These are phyloP conservation scores for Ivindomyrus marchei DNA, from an alignment of 2,113 vertebrate genomes.

Conservation along the genomic window DNA sequence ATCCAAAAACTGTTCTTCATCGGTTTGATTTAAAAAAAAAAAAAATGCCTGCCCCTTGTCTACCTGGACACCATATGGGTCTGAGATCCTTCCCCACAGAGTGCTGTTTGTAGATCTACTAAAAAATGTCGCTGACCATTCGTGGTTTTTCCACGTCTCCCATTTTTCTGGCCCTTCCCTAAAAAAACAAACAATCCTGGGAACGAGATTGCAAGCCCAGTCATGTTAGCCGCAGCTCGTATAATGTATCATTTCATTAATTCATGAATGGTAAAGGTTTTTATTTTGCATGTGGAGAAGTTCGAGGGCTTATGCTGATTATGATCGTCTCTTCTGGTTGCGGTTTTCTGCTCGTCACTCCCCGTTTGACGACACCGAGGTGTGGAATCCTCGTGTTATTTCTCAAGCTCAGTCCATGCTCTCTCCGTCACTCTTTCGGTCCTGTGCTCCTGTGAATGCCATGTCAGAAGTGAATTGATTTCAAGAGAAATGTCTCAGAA, in stretches of 20 bases:
- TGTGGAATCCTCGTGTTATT: not conserved
- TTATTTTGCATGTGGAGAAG: not conserved
- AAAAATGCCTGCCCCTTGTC: not conserved
- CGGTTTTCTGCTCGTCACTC: not conserved
- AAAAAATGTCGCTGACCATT: not conserved
- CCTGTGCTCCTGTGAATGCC: not conserved
- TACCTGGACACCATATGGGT: too few species aligned
- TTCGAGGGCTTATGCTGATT: not conserved
- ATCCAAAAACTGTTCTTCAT: not conserved
- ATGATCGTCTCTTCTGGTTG: not conserved
- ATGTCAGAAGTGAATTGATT: not conserved
- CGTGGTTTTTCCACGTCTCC: not conserved
- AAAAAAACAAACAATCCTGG: not conserved
- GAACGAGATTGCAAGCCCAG: not conserved
- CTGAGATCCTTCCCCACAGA: not conserved
- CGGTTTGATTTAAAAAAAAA: not conserved
- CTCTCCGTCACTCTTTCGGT: not conserved
- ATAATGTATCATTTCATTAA: not conserved
- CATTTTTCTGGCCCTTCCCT: not conserved
- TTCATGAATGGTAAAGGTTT: not conserved
- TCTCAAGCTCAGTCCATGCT: not conserved
- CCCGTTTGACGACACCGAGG: not conserved
- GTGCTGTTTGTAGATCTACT: not conserved
- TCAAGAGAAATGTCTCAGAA: not conserved
- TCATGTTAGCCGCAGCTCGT: not conserved